Percentiles rank a stretch among this genome's conserved stretches.
Evolutionary conservation across 1,140 invertebrate species (phyloP).

Genomic region (Goniozus legneri): DNA sequence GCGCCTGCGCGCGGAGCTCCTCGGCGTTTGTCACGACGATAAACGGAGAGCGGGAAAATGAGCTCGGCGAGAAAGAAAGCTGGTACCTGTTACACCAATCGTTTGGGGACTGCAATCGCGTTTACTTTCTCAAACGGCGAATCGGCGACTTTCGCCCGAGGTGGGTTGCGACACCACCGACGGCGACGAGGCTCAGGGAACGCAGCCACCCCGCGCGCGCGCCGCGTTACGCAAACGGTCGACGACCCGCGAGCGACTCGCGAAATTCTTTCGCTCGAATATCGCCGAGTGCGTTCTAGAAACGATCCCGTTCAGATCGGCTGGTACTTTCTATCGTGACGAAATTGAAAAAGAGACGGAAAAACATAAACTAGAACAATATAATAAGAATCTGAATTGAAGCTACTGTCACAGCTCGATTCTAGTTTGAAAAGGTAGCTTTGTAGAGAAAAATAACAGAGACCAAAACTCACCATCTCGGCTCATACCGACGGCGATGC

Average conservation of each 20-base stretch:
- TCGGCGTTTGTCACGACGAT: not conserved
- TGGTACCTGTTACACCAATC: not conserved
- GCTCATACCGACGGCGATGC: constrained; percentile 97
- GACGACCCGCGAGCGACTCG: constrained; percentile 27
- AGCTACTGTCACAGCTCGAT: too few species aligned
- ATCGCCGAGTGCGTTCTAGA: not conserved
- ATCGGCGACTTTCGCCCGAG: constrained; percentile 45
- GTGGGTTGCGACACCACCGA: constrained; percentile 39
- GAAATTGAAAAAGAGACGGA: not conserved
- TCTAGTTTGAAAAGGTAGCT: not conserved
- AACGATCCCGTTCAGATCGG: constrained; percentile 1
- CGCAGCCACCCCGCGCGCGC: constrained; percentile 21
- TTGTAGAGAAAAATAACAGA: not conserved
- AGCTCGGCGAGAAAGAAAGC: not conserved
- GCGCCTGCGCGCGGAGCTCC: too few species aligned
- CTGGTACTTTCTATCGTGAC: not conserved
- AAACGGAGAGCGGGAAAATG: not conserved
- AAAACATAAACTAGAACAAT: too few species aligned
- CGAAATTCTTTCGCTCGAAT: too few species aligned
- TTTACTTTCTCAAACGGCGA: constrained; percentile 44
- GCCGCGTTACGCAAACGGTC: constrained; percentile 48
- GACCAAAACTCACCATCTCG: constrained; percentile 84
- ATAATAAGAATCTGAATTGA: too few species aligned
- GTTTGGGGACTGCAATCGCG: not conserved
- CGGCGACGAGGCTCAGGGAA: too few species aligned